phyloP scores from a whole-genome alignment of 2,113 vertebrate genomes.

The Apodemus speciosus region DNA sequence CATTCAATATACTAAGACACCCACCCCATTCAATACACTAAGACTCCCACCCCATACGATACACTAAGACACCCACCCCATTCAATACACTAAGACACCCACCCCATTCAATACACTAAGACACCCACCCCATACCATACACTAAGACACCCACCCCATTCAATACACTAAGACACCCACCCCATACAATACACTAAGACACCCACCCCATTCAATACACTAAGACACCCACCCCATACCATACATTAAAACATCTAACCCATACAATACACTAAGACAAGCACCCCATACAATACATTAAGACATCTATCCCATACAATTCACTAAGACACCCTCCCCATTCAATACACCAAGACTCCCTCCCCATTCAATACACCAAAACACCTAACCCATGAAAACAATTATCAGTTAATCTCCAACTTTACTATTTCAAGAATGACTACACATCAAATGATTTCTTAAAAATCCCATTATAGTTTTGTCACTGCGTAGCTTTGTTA shows the following conservation, averaged over 20 bases:
- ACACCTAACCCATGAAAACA: neutral
- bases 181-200: neutral
- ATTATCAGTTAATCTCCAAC: neutral
- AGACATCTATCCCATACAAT: no score
- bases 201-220: neutral
- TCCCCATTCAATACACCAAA: no score
- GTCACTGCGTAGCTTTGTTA: neutral
- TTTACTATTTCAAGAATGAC: constrained; percentile 1
- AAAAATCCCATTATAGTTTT: neutral
- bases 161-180: neutral
- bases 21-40: neutral
- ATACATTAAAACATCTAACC: no score
- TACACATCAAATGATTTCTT: neutral
- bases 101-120: neutral
- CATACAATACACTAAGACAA: neutral
- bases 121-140: no score
- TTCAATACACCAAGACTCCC: neutral
- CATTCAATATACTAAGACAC: no score
- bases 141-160: neutral
- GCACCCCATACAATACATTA: neutral
- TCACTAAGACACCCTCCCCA: neutral
- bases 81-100: no score
- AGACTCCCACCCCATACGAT: neutral
- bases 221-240: no score
- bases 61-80: no score